Evolutionary conservation across 2,113 vertebrate species (phyloP).

Genomic region (Calidris pygmaea): DNA sequence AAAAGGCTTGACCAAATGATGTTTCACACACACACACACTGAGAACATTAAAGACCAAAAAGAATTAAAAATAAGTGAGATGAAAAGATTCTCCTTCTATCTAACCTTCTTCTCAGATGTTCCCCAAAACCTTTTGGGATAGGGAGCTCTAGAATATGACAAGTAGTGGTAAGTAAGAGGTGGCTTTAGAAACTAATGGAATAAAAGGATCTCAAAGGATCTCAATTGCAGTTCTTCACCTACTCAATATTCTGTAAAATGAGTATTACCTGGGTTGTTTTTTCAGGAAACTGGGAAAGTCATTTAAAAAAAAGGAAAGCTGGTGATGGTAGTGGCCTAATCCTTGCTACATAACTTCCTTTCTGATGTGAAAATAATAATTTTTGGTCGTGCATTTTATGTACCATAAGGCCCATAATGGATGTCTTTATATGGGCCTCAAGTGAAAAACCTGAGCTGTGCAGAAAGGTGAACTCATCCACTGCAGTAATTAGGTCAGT

Average conservation of each 20-base stretch:
- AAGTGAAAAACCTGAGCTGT: neutral
- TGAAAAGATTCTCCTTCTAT: neutral
- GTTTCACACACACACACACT: neutral
- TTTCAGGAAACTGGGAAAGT: neutral
- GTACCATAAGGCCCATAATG: neutral
- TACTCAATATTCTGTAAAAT: neutral
- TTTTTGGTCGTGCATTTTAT: neutral
- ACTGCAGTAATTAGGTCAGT: neutral
- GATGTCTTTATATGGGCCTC: neutral
- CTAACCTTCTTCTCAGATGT: neutral
- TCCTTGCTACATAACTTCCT: neutral
- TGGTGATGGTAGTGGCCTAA: neutral
- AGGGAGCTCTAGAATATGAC: neutral
- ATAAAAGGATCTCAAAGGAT: neutral
- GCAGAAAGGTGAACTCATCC: neutral
- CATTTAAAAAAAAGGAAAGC: neutral
- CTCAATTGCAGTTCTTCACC: neutral
- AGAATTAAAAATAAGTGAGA: neutral
- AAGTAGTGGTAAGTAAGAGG: neutral
- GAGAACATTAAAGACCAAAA: neutral
- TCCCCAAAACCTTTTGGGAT: neutral
- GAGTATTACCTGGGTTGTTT: neutral
- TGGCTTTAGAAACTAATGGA: neutral
- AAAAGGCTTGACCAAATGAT: neutral
- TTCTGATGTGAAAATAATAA: neutral